Evolutionary conservation across 2,797 vertebrate genomes (phyloP), one percentile per base, ranked within the genome.

Genomic region (Vespertilio murinus): DNA sequence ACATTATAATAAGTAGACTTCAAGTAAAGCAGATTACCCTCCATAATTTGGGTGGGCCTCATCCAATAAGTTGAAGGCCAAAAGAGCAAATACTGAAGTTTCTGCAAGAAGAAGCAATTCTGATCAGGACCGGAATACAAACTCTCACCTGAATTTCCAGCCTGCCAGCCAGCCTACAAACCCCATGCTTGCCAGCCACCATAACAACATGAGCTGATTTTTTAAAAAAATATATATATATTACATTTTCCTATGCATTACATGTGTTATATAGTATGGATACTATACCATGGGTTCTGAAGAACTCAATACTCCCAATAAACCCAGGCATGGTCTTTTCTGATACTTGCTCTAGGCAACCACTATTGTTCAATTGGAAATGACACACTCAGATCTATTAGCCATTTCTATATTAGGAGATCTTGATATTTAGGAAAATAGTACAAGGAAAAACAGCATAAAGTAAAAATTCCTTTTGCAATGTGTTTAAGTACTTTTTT

Each of bases 401-500:
- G 23, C 13, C 40, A 87, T 74, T 78, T 79, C n/a, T 81, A 33
- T 14, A 78, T 23, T 49, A 80, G 14, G 16, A 74, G 47, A 83
- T 40, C 17, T 83, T 83, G 35, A 65, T 47, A 70, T 74, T 54
- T 70, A 81, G 91, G 30, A 49, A 87, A 89, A 69, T 6, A 59
- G 35, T 23, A 33, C 16, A n/a, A n/a, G 13, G 6, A 59, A 78
- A 35, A 28, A 2, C 45, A 74, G 28, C 4, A 65, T 38, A 85
- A 78, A 81, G 56, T 59, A 75, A 71, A 67, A 82, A 69, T 18
- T 79, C 59, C 12, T 90, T 81, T 81, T 85, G 12, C 45, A 89
- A 83, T 56, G 20, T 67, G 10, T 73, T 88, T 90, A 88, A 88
- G 65, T 49, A 79, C 8, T 49, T 85, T 94, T 86, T 86, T 14